Evolutionary conservation across 2,888 invertebrate species (phyloP).

Genomic region (Clostera curtula): DNA sequence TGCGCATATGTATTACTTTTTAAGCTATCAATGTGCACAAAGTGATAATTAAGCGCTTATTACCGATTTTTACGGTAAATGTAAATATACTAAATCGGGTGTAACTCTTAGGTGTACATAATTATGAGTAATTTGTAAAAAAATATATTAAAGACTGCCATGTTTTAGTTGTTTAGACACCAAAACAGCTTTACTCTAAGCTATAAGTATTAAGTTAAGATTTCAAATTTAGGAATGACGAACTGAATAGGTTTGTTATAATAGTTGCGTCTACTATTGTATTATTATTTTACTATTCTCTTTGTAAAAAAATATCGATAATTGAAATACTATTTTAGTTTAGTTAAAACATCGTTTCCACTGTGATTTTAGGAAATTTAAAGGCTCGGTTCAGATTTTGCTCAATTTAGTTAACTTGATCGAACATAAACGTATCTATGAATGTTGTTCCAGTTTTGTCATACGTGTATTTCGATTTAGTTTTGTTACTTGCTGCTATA

Average conservation of each 20-base stretch:
- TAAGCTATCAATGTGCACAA: slow-evolving; percentile 61
- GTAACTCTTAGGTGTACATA: slow-evolving; percentile 65
- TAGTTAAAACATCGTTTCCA: slow-evolving; percentile 25
- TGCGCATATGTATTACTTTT: slow-evolving; percentile 62
- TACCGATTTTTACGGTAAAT: slow-evolving; percentile 73
- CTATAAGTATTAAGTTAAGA: slow-evolving; percentile 54
- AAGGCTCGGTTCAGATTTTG: slow-evolving; percentile 18
- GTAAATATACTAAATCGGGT: slow-evolving; percentile 67
- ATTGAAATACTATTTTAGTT: no score
- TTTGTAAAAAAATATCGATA: no score
- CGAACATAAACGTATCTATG: no score
- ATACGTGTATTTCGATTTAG: no score
- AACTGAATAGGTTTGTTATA: slow-evolving; percentile 13
- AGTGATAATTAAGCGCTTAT: slow-evolving; percentile 70
- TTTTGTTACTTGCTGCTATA: no score
- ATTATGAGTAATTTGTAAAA: slow-evolving; percentile 49
- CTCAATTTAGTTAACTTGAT: no score
- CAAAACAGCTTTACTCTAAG: slow-evolving; percentile 68
- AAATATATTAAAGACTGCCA: slow-evolving; percentile 69
- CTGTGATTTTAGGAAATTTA: slow-evolving; percentile 25
- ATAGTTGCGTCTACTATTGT: not conserved
- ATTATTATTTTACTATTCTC: slow-evolving; percentile 8
- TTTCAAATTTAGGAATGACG: slow-evolving; percentile 17
- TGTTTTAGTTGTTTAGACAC: slow-evolving; percentile 60
- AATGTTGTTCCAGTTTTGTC: no score